Evolutionary conservation across 2,113 vertebrate genomes (phyloP).

Genomic region (Cavia aperea): DNA sequence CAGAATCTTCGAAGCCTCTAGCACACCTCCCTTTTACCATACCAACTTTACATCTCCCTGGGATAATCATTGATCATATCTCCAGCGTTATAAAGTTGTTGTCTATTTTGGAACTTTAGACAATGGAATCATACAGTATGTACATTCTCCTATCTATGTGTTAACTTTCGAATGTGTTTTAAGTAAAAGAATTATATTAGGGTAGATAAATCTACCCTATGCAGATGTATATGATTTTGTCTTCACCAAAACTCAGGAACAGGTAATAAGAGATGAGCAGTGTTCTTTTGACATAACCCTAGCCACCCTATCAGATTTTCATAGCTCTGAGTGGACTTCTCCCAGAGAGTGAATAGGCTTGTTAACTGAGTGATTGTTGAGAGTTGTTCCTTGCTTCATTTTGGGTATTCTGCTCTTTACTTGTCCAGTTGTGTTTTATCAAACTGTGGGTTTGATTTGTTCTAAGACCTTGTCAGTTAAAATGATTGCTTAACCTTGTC

Average conservation of each 20-base stretch:
- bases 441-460: slow-evolving; percentile 23
- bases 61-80: neutral
- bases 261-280: neutral
- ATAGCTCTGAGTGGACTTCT: neutral
- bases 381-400: neutral
- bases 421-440: neutral
- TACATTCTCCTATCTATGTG: neutral
- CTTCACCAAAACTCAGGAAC: neutral
- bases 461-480: neutral
- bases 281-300: neutral
- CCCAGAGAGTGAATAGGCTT: neutral
- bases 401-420: neutral
- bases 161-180: slow-evolving; percentile 38
- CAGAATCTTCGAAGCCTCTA: neutral
- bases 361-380: neutral
- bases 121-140: neutral
- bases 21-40: neutral
- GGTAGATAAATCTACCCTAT: neutral
- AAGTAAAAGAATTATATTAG: slow-evolving; percentile 36
- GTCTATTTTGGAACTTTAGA: neutral
- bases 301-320: neutral
- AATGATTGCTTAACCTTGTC: neutral
- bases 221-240: neutral
- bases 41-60: neutral
- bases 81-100: neutral